Base-by-base conservation (phyloP, 2,888 invertebrate species). In the Cantharis rustica region DNA sequence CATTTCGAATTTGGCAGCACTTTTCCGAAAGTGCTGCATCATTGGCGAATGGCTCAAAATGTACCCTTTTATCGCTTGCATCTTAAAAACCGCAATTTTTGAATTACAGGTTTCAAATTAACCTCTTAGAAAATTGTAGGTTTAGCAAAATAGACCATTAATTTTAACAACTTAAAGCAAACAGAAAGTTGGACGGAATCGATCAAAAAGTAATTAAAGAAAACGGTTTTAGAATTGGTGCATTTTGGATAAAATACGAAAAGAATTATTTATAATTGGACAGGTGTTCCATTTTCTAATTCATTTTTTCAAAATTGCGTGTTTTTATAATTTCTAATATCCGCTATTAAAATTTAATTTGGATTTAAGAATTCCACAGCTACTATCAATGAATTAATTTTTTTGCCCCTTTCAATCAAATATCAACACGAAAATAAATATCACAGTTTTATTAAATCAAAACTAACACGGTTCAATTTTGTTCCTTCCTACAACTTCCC, bases 261-360 rank as follows among this genome's bases (percentile, higher is more conserved):
- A 71, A 26, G 71, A 71, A 66, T 68, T 68, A 61, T 71, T 68
- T 62, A 26, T 75, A 75, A 75, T 75, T 75, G 75, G 75, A 75
- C 75, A 75, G 75, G 71, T 75, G 75, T 72, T 71, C 62, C 72
- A 47, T 62, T 72, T 75, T 72, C 71, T 71, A 71, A 47, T 27
- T 68, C 61, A 68, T 61, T 71, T 64, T 71, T 61, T 31, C 16
- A 71, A 66, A 68, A 75, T 75, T 71, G 75, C 75, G 75, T 75
- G 75, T 71, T 62, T 71, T 71, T 72, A 69, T 68, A 71, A 71
- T 75, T 75, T 72, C 31, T 72, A 75, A 75, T 72, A 75, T 72
- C 73, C 71, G 47, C 47, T 47, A 47, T 47, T 47, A 47, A 47
- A 47, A 47, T 47, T 47, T 47, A 47, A 47, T 47, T 47, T 47